These are phyloP conservation scores for Lasiommata megera DNA, from an alignment of 2,888 invertebrate genomes.

Conservation along the genomic window DNA sequence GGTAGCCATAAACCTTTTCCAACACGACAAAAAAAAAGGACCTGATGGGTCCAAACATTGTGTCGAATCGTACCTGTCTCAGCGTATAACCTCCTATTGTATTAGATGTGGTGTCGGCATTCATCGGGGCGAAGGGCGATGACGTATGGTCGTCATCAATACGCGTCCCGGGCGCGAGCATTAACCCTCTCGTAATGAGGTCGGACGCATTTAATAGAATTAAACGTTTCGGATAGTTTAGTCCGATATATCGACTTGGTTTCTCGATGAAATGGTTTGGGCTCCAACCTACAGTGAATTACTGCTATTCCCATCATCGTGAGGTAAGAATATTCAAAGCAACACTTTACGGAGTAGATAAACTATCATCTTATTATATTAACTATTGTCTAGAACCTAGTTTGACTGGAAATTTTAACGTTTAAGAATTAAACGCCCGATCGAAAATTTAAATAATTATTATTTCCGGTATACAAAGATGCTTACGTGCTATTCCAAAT, in stretches of 20 bases:
- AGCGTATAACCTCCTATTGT: constrained; percentile 21
- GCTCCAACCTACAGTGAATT: neutral
- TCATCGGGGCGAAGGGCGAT: constrained; percentile 47
- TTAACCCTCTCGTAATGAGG: constrained; percentile 71
- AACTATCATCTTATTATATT: neutral
- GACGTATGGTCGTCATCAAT: constrained; percentile 71
- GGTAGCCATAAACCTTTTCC: too few relatives aligned
- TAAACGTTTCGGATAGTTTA: constrained; percentile 48
- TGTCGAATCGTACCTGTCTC: constrained; percentile 14
- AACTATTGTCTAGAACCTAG: too few relatives aligned
- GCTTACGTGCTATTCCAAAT: too few relatives aligned
- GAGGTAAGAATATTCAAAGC: neutral
- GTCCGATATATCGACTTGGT: constrained; percentile 1
- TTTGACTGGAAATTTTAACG: too few relatives aligned
- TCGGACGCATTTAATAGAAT: constrained; percentile 69
- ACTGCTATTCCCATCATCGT: neutral
- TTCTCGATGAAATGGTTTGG: constrained; percentile 12
- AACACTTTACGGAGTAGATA: neutral
- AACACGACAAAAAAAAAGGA: too few relatives aligned
- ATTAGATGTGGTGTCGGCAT: constrained; percentile 24
- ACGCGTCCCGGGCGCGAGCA: constrained; percentile 57
- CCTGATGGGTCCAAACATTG: neutral
- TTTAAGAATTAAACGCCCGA: too few relatives aligned
- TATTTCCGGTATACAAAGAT: too few relatives aligned
- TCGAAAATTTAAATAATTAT: too few relatives aligned